Evolutionary conservation across 1,140 invertebrate species (phyloP), one percentile per base, ranked within the genome.

Genomic region (Cardiocondyla obscurior): DNA sequence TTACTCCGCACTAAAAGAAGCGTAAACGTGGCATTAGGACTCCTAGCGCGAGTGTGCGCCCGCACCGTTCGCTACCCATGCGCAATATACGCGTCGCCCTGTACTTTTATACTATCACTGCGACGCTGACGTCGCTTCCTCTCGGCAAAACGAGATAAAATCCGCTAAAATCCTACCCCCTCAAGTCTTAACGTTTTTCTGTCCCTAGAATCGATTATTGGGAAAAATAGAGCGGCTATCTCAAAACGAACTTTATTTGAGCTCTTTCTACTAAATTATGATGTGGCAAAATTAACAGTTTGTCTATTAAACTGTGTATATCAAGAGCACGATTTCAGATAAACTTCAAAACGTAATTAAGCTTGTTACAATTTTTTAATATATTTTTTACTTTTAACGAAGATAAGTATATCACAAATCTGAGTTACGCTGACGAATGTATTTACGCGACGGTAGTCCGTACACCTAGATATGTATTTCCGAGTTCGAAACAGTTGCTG

Each of bases 1-100:
- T 90, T 90, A 90, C 72, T 82, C 49, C 10, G 58, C 65, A 74
- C 60, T 87, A 84, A 88, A 89, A 85, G 83, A 42, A 82, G 28
- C 82, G 67, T 86, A 86, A 88, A 84, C 74, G 84, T 36, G 77
- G 53, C 46, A 67, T 87, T 83, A 85, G 67, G 67, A 84, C 51
- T n/a, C n/a, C n/a, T 53, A 64, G 8, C 25, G 10, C 55, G 22
- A n/a, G 25, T 77, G 22, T 25, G 10, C 36, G 33, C 16, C 33
- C 46, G 39, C 39, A 81, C 39, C 33, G 33, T 49, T 42, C 25
- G 25, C 33, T 42, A 16, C 2, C 16, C 14, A 19, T 14, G 10
- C 22, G 16, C 51, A 14, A 73, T 73, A 57, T 73, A 39, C 36
- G 49, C 67, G 5, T 2, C 51, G 44, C 28, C n/a, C 36, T 36